Evolutionary conservation across 1,140 invertebrate genomes (phyloP).

Genomic region (Lasaia peninsularis): DNA sequence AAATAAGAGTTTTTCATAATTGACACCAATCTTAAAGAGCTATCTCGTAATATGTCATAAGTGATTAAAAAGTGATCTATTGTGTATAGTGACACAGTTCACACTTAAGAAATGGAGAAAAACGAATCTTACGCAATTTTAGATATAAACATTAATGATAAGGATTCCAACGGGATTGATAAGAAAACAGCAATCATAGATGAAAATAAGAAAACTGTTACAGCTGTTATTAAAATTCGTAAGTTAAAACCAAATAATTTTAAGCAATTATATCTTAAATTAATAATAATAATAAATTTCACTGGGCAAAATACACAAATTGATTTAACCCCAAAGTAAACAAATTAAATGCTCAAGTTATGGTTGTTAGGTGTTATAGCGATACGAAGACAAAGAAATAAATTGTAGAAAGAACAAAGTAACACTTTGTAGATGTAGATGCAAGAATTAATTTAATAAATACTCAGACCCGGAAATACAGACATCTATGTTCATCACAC

Average conservation of each 20-base stretch:
- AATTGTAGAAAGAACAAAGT: no score
- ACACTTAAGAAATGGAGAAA: conserved; percentile 44
- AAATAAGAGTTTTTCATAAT: background rate
- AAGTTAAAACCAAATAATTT: conserved; percentile 19
- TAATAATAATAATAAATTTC: no score
- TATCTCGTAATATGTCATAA: background rate
- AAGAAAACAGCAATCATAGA: conserved; percentile 28
- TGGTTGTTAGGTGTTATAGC: no score
- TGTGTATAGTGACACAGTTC: background rate
- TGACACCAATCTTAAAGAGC: background rate
- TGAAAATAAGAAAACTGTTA: conserved; percentile 38
- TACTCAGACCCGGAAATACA: no score
- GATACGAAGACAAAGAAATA: no score
- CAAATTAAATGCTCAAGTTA: no score
- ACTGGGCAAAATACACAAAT: no score
- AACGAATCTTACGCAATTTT: conserved; percentile 55
- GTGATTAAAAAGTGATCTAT: conserved; percentile 13
- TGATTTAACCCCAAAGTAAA: no score
- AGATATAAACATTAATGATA: conserved; percentile 60
- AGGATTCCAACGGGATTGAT: conserved; percentile 33
- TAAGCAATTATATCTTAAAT: no score
- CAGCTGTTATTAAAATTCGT: conserved; percentile 62
- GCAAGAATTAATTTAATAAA: no score
- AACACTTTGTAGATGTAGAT: no score
- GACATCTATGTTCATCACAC: no score